Evolutionary conservation across 2,113 vertebrate species (phyloP).

Genomic region (Oncorhynchus masou): DNA sequence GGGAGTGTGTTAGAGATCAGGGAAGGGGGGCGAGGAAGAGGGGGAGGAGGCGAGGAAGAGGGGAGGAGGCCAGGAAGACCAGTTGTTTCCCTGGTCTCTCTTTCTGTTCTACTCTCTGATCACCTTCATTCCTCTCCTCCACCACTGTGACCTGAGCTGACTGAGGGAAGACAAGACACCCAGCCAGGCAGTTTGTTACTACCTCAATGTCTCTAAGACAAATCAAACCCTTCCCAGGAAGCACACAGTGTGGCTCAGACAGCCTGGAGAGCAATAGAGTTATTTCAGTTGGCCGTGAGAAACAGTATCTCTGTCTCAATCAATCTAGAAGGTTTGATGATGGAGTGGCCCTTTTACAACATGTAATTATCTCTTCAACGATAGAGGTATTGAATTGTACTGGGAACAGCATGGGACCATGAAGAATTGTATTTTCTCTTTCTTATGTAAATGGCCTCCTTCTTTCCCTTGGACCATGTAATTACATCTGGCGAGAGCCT

Average conservation of each 20-base stretch:
- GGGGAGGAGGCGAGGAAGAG: too few species aligned
- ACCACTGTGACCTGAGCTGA: slow-evolving; percentile 18
- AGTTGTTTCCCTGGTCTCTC: background rate
- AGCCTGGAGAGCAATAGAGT: too few species aligned
- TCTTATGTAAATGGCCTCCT: slow-evolving; percentile 12
- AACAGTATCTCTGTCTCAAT: background rate
- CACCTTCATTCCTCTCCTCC: background rate
- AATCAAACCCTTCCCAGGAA: background rate
- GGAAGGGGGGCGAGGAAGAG: background rate
- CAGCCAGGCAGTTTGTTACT: background rate
- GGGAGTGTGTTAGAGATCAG: too few species aligned
- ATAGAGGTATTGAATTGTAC: slow-evolving; percentile 6
- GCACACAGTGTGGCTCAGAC: background rate
- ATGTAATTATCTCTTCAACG: slow-evolving; percentile 5
- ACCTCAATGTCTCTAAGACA: background rate
- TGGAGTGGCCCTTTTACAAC: background rate
- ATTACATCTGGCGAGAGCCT: slow-evolving; percentile 23
- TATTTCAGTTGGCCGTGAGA: too few species aligned
- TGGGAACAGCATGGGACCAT: slow-evolving; percentile 5
- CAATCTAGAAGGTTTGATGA: background rate
- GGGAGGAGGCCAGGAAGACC: background rate
- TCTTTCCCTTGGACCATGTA: slow-evolving; percentile 24
- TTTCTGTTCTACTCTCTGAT: background rate
- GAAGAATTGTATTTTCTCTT: slow-evolving; percentile 16
- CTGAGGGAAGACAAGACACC: slow-evolving; percentile 4